Evolutionary conservation across 2,797 vertebrate genomes (phyloP).

Genomic region (Amphiprion clarkii): DNA sequence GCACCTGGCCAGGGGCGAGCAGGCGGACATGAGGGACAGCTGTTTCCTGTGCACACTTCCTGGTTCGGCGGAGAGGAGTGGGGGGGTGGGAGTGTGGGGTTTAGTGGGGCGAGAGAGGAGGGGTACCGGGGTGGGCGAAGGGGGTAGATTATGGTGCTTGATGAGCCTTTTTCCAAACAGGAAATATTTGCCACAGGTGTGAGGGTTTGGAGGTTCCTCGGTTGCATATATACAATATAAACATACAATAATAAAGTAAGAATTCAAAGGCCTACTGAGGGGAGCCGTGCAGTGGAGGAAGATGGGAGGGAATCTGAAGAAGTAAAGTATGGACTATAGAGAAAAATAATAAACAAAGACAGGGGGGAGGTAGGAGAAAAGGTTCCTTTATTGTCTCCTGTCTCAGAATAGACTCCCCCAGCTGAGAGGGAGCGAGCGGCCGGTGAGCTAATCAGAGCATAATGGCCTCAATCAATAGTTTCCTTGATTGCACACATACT

Average conservation of each 20-base stretch:
- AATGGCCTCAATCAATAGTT: constrained; percentile 66
- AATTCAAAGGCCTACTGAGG: not conserved
- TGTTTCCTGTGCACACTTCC: constrained; percentile 89
- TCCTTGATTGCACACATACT: constrained; percentile 71
- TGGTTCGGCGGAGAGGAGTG: constrained; percentile 56
- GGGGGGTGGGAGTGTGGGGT: not conserved
- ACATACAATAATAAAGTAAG: constrained; percentile 28
- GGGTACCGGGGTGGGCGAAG: constrained; percentile 6
- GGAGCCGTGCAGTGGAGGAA: not conserved
- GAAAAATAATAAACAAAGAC: constrained; percentile 12
- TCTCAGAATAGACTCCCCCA: constrained; percentile 55
- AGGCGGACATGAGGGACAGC: constrained; percentile 84
- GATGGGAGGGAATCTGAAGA: not conserved
- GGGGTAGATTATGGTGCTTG: constrained; percentile 39
- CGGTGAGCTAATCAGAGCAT: constrained; percentile 55
- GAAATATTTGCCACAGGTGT: constrained; percentile 81
- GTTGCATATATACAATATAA: constrained; percentile 30
- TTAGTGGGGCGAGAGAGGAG: not conserved
- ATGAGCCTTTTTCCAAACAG: constrained; percentile 79
- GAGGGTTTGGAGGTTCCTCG: constrained; percentile 51
- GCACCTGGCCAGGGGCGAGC: constrained; percentile 83
- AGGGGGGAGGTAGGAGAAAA: constrained; percentile 22
- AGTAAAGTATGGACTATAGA: not conserved
- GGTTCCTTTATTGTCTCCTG: constrained; percentile 62
- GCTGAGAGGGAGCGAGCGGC: constrained; percentile 19